A percentile compares a stretch with the other conserved stretches of the same genome.
phyloP scores from a whole-genome alignment of 2,888 invertebrate genomes.

The Pemphredon lugubris region DNA sequence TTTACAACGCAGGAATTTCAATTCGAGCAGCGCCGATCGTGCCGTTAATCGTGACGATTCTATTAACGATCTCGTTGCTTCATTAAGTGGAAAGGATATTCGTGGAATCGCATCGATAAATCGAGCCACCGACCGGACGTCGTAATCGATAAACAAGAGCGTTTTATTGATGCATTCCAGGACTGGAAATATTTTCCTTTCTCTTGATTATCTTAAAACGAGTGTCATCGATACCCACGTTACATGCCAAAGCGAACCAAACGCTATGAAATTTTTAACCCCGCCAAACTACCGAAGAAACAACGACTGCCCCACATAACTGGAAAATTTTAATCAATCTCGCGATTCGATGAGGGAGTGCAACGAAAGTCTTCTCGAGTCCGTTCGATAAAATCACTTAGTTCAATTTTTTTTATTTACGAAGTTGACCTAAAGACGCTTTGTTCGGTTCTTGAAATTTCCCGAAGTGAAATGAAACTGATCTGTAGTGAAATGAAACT shows the following conservation, averaged over 20 bases:
- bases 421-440: no score
- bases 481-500: no score
- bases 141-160: neutral
- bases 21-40: conserved; percentile 15
- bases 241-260: conserved; percentile 30
- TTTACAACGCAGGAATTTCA: conserved; percentile 85
- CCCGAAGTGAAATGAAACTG: no score
- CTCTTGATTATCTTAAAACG: neutral
- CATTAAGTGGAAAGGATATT: conserved; percentile 4
- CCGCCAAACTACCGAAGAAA: no score
- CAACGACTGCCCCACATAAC: no score
- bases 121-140: neutral
- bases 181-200: neutral
- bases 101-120: neutral
- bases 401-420: no score
- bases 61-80: conserved; percentile 20
- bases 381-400: no score
- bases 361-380: no score
- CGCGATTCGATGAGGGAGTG: no score
- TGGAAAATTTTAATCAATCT: no score
- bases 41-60: conserved; percentile 13
- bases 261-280: no score
- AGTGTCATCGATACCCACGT: conserved; percentile 6
- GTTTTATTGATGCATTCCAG: neutral
- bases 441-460: no score